Percentiles rank a stretch among this genome's conserved stretches.
Conservation (phyloP, 1,140 invertebrate genomes). For the Portunus trituberculatus region DNA sequence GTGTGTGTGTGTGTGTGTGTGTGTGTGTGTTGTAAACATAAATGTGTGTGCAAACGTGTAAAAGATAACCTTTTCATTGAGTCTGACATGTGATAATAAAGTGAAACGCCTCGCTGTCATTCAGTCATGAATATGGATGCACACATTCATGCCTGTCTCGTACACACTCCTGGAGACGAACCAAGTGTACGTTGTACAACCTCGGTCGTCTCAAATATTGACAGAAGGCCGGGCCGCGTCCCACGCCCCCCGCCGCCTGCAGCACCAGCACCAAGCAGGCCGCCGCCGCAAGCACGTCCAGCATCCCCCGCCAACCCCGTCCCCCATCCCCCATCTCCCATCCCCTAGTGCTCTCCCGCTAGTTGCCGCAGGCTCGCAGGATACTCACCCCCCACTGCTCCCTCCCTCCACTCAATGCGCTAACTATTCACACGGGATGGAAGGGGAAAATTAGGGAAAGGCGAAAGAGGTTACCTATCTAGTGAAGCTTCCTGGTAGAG, state of each 20-base stretch:
- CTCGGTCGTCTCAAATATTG: neutral
- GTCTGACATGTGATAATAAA: neutral
- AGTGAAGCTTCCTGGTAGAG: neutral
- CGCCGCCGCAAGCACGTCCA: constrained; percentile 4
- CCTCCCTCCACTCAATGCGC: neutral
- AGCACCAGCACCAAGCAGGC: neutral
- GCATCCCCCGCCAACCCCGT: neutral
- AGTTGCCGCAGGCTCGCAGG: neutral
- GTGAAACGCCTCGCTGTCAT: neutral
- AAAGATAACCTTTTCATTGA: neutral
- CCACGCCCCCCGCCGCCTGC: neutral
- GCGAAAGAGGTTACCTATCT: neutral
- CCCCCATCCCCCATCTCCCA: too few relatives aligned
- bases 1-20: neutral
- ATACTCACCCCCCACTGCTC: neutral
- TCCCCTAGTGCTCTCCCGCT: neutral
- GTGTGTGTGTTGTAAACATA: neutral
- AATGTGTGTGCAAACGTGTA: neutral
- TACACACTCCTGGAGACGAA: neutral
- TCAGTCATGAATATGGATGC: neutral
- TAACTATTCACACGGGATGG: neutral
- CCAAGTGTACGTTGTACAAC: neutral
- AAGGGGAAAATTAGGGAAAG: neutral
- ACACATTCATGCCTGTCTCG: neutral
- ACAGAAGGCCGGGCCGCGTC: neutral